Evolutionary conservation across 2,888 invertebrate genomes (phyloP).

Genomic region (Drosophila falleni): DNA sequence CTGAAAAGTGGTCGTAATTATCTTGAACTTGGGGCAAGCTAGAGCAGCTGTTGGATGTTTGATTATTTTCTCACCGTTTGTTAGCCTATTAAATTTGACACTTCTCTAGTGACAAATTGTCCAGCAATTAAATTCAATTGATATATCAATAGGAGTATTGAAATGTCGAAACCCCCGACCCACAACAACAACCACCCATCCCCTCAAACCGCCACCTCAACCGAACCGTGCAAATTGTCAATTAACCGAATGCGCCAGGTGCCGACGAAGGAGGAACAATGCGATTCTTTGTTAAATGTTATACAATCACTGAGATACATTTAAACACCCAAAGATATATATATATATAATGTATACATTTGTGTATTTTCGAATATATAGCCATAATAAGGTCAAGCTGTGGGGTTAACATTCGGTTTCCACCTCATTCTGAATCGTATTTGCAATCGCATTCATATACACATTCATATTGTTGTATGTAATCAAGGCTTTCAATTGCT

Average conservation of each 20-base stretch:
- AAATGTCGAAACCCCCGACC: constrained; percentile 35
- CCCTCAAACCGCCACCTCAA: not conserved
- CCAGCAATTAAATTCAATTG: constrained; percentile 72
- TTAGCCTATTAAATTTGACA: constrained; percentile 63
- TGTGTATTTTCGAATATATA: not conserved
- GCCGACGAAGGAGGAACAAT: constrained; percentile 21
- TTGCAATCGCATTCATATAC: constrained; percentile 13
- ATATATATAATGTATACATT: not conserved
- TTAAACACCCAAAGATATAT: constrained; percentile 1
- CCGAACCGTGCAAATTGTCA: constrained; percentile 48
- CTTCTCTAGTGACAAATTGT: constrained; percentile 61
- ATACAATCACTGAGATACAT: constrained; percentile 32
- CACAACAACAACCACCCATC: not conserved
- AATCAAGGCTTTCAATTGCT: constrained; percentile 56
- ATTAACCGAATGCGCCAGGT: constrained; percentile 68
- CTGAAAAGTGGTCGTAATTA: constrained; percentile 43
- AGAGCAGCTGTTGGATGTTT: constrained; percentile 17
- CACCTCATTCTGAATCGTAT: constrained; percentile 45
- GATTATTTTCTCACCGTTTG: constrained; percentile 48
- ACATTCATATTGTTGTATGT: constrained; percentile 23
- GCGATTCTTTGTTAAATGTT: constrained; percentile 20
- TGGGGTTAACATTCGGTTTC: constrained; percentile 49
- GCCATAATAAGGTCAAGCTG: constrained; percentile 54
- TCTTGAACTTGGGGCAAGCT: constrained; percentile 31
- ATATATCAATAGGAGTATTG: constrained; percentile 40